Conservation (phyloP, 2,888 invertebrate species). For the Dicranocentrus wangi region DNA sequence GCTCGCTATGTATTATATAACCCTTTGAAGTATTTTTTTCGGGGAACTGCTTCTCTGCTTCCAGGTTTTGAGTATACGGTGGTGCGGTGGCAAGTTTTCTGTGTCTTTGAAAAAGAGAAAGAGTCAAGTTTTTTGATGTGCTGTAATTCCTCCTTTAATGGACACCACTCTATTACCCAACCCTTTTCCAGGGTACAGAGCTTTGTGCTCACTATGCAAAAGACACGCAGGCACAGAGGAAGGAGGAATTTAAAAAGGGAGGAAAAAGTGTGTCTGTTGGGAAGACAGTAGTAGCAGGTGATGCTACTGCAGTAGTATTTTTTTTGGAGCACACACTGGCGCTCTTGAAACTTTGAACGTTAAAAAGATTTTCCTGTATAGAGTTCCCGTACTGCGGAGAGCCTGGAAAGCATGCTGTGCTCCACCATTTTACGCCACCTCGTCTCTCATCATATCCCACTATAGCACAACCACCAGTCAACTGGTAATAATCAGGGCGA, state of each 20-base stretch:
- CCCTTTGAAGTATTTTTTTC: no score
- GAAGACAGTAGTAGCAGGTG: background rate
- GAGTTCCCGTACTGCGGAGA: background rate
- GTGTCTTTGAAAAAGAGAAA: constrained; percentile 9
- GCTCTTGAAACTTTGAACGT: constrained; percentile 7
- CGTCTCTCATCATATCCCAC: background rate
- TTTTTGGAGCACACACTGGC: background rate
- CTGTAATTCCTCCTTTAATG: constrained; percentile 16
- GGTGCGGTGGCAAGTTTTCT: background rate
- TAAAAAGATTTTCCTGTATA: background rate
- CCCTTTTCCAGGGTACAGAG: background rate
- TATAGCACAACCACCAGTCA: background rate
- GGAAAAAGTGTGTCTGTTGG: background rate
- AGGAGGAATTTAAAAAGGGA: constrained; percentile 9
- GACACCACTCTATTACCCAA: constrained; percentile 5
- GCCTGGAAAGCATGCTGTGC: background rate
- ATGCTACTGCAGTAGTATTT: background rate
- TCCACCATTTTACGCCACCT: constrained; percentile 3
- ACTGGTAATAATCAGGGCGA: no score
- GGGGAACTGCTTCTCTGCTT: no score
- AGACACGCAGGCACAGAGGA: background rate
- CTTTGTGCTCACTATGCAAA: background rate
- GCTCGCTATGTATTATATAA: no score
- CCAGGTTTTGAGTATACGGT: no score
- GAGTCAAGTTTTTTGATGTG: constrained; percentile 22